phyloP scores from a whole-genome alignment of 2,113 vertebrate species.

The Perca flavescens region DNA sequence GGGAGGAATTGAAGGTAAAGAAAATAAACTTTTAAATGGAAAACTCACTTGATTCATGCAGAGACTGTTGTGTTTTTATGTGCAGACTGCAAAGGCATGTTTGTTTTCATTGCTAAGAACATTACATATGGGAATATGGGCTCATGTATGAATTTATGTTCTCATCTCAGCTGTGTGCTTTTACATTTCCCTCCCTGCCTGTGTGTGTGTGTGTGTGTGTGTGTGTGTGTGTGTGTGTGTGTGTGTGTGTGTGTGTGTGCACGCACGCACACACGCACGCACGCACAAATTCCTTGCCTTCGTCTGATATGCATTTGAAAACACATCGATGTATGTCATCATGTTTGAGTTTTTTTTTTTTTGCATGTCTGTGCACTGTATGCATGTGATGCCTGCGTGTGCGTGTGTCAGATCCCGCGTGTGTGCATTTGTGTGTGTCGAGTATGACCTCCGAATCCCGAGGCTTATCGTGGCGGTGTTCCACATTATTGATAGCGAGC shows the following conservation, averaged over 20 bases:
- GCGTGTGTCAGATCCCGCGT: slow-evolving; percentile 26
- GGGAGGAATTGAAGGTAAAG: slow-evolving; percentile 19
- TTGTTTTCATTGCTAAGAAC: slow-evolving; percentile 39
- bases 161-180: slow-evolving; percentile 19
- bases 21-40: slow-evolving; percentile 29
- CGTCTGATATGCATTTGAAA: slow-evolving; percentile 43
- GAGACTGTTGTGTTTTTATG: slow-evolving; percentile 18
- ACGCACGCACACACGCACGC: too few relatives aligned
- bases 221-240: neutral
- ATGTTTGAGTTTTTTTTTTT: slow-evolving; percentile 41
- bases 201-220: slow-evolving; percentile 12
- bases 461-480: slow-evolving; percentile 90
- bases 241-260: neutral
- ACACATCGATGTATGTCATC: slow-evolving; percentile 45
- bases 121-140: slow-evolving; percentile 30
- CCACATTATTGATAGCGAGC: slow-evolving; percentile 97
- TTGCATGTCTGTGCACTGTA: slow-evolving; percentile 31
- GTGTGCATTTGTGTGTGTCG: slow-evolving; percentile 61
- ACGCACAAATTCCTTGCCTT: neutral
- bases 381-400: slow-evolving; percentile 21
- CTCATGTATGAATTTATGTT: slow-evolving; percentile 40
- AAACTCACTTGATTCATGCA: slow-evolving; percentile 19
- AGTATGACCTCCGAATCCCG: slow-evolving; percentile 90
- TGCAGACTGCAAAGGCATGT: slow-evolving; percentile 12
- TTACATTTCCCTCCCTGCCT: neutral